Percentiles rank a stretch among this genome's conserved stretches.
These are phyloP conservation scores for Dunckerocampus dactyliophorus DNA, from an alignment of 2,113 vertebrate genomes.

Conservation along the genomic window DNA sequence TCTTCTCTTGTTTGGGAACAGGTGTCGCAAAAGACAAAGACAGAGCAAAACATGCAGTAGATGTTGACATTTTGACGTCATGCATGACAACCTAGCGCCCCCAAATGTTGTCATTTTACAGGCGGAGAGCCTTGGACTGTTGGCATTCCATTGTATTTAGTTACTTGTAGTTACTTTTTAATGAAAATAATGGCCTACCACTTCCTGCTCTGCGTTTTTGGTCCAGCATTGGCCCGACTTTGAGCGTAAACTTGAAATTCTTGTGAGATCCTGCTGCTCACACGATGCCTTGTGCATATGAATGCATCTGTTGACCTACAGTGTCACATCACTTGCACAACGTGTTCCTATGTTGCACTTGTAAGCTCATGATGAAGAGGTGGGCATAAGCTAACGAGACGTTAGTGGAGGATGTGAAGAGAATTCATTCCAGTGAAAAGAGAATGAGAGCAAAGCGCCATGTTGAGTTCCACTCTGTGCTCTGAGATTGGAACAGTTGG, in stretches of 20 bases:
- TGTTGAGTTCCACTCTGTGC: slow-evolving; percentile 58
- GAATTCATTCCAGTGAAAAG: slow-evolving; percentile 38
- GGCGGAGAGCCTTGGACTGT: no score
- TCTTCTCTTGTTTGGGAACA: no score
- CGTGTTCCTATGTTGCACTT: not conserved
- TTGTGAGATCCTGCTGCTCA: not conserved
- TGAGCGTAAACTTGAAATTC: not conserved
- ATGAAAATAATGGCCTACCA: no score
- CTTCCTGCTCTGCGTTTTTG: no score
- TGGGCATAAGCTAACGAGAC: not conserved
- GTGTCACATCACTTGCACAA: not conserved
- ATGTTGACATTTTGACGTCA: no score
- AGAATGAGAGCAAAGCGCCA: slow-evolving; percentile 51
- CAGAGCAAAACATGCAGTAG: no score
- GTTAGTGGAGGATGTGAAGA: slow-evolving; percentile 3
- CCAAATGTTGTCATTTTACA: no score
- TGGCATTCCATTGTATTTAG: no score
- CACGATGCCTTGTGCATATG: not conserved
- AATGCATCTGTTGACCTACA: not conserved
- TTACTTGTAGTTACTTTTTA: no score
- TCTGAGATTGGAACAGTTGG: slow-evolving; percentile 63
- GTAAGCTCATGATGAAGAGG: not conserved
- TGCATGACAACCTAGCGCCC: no score
- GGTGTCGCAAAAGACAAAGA: no score
- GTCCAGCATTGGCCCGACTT: not conserved